Evolutionary conservation across 2,888 invertebrate species (phyloP).

Genomic region (Eulithis testata): DNA sequence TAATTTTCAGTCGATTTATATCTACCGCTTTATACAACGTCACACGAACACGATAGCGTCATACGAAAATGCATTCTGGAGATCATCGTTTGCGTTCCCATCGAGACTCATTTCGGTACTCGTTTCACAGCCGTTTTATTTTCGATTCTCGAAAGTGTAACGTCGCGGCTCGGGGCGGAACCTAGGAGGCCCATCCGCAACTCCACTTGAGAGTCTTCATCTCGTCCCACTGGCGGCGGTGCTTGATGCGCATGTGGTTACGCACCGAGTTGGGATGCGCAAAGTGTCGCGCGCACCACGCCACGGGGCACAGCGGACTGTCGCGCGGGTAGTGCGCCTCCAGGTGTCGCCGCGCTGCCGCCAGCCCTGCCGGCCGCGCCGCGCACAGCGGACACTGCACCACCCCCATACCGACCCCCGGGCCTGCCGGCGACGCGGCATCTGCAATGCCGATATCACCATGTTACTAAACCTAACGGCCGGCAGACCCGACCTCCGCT

Average conservation of each 20-base stretch:
- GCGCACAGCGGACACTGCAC: conserved; percentile 90
- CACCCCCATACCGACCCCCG: conserved; percentile 46
- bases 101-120: conserved; percentile 53
- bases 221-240: conserved; percentile 91
- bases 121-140: conserved; percentile 63
- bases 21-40: conserved; percentile 74
- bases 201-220: conserved; percentile 93
- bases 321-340: conserved; percentile 94
- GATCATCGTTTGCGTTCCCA: conserved; percentile 65
- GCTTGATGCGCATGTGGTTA: conserved; percentile 94
- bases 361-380: conserved; percentile 86
- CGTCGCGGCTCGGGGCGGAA: conserved; percentile 26
- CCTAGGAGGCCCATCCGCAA: conserved; percentile 80
- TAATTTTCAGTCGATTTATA: conserved; percentile 83
- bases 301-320: conserved; percentile 92
- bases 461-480: conserved; percentile 57
- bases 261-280: conserved; percentile 94
- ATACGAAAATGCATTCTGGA: conserved; percentile 70
- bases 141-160: conserved; percentile 49
- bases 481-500: conserved; percentile 66
- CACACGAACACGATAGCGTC: conserved; percentile 56
- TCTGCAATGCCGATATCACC: conserved; percentile 86
- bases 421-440: conserved; percentile 69
- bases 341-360: conserved; percentile 89
- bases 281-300: conserved; percentile 89